phyloP scores from a whole-genome alignment of 2,113 vertebrate genomes.

The Mustela lutreola region DNA sequence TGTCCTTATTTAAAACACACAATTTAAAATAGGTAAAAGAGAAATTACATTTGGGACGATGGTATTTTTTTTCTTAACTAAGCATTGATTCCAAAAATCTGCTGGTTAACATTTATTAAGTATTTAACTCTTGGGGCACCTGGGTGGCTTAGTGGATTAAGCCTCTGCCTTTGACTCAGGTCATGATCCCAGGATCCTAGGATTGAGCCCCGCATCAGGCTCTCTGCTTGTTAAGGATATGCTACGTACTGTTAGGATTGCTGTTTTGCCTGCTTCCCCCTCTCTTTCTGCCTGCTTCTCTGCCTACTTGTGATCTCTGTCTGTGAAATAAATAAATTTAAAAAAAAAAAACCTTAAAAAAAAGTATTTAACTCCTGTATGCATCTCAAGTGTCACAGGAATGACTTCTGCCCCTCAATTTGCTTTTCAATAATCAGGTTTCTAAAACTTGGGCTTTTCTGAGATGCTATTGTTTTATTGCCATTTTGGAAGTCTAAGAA shows the following conservation, averaged over 20 bases:
- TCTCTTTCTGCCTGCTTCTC: too few relatives aligned
- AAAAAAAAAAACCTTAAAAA: too few relatives aligned
- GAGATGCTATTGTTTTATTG: background rate
- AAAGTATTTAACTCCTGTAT: background rate
- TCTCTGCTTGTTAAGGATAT: too few relatives aligned
- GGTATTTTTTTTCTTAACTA: background rate
- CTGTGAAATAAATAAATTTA: too few relatives aligned
- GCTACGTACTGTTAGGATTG: too few relatives aligned
- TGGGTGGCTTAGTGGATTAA: too few relatives aligned
- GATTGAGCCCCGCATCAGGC: too few relatives aligned
- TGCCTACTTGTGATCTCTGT: too few relatives aligned
- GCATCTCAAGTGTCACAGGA: background rate
- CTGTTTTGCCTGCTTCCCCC: too few relatives aligned
- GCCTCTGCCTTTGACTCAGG: too few relatives aligned
- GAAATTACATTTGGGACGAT: background rate
- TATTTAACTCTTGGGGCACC: background rate
- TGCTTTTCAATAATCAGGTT: background rate
- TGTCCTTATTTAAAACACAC: background rate
- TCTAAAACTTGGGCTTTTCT: background rate
- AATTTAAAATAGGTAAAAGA: background rate
- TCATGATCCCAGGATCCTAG: too few relatives aligned
- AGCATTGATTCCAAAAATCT: background rate
- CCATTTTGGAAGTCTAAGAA: background rate
- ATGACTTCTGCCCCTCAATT: background rate
- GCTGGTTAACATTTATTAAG: background rate